Evolutionary conservation across 2,113 vertebrate species (phyloP), one percentile per base, ranked within the genome.

Genomic region (Alexandromys fortis): DNA sequence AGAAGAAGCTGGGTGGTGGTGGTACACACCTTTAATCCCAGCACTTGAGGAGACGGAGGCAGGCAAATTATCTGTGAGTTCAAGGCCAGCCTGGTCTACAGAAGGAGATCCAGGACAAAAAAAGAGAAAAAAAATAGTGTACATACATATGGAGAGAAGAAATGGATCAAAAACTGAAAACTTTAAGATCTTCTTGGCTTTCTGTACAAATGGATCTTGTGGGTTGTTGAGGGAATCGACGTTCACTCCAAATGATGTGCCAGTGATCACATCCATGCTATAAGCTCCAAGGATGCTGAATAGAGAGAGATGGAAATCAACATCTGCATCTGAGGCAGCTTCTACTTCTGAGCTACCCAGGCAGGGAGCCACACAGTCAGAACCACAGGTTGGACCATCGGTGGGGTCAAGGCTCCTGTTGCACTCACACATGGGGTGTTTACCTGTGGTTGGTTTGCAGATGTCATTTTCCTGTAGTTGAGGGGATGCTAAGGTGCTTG

Each of bases 211-310:
- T 3, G 99, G 99, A 92, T 99, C 98, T 5, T 98, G 94, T 24
- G 99, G 99, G 86, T 99, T 98, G 97, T 99, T 99, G 95, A 99
- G 98, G 19, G 99, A 99, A 94, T 99, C 98, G 0, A 99, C 94
- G 49, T 99, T 98, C 22, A 99, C 98, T 63, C 99, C 99, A 24
- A 99, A 99, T 0, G 99, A 98, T 13, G 98, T 99, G 95, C 99
- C 99, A 24, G 98, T 98, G 91, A 99, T 97, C 0, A 99, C 98
- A 0, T 99, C 99, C 99, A 99, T 99, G 96, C 99, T 99, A 97
- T 99, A 99, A 0, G 98, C 98, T 26, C 99, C 99, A 87, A 99
- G 99, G 38, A 99, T 70, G 0, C 99, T 99, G 70, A 63, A 68
- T 11, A 78, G 96, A 82, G 95, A 98, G 97, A 93, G 90, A 86